These are phyloP conservation scores for Semnopithecus entellus DNA, from an alignment of 2,113 vertebrate genomes.

Conservation along the genomic window DNA sequence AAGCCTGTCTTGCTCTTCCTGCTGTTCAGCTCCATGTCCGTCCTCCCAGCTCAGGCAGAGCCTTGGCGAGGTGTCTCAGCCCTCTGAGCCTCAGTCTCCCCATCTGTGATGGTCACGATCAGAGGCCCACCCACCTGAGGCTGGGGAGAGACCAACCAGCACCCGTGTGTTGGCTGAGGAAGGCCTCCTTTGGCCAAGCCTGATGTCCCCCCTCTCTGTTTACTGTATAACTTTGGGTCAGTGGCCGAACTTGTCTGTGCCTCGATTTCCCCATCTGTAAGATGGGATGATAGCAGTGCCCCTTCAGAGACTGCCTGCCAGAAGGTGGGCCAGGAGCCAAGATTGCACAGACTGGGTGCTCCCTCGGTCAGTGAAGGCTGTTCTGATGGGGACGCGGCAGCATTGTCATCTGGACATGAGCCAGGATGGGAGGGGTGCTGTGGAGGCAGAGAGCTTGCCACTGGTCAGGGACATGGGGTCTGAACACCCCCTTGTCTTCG, in stretches of 20 bases:
- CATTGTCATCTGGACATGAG: not conserved
- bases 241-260: not conserved
- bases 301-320: not conserved
- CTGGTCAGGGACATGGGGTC: not conserved
- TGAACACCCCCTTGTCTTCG: not conserved
- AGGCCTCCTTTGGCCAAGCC: no score
- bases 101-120: not conserved
- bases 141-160: not conserved
- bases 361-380: not conserved
- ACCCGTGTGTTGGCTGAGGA: not conserved
- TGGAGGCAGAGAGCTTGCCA: not conserved
- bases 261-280: not conserved
- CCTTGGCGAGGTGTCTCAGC: not conserved
- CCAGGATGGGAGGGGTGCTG: rapidly evolving
- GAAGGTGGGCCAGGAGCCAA: not conserved
- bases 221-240: not conserved
- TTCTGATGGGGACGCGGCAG: no score
- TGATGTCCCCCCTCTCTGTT: not conserved
- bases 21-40: not conserved
- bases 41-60: not conserved
- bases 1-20: not conserved
- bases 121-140: not conserved
- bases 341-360: not conserved
- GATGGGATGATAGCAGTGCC: not conserved
- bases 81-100: not conserved